Percentiles rank a stretch among this genome's conserved stretches.
Conservation (phyloP, 2,797 vertebrate genomes). For the Platyrinchus mystaceus region DNA sequence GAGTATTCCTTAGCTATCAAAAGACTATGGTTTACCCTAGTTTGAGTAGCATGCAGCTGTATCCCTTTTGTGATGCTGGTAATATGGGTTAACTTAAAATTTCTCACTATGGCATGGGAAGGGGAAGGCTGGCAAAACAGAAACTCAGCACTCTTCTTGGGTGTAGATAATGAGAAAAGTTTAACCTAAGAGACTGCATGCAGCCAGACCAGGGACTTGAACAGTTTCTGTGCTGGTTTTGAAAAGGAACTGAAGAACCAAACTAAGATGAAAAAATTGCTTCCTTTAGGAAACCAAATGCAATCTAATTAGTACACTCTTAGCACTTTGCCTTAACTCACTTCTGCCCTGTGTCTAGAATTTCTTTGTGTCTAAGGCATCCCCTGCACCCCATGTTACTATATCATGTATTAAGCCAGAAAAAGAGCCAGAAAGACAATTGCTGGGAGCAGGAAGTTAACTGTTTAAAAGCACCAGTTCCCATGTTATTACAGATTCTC, state of each 20-base stretch:
- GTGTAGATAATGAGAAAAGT: neutral
- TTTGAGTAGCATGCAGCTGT: neutral
- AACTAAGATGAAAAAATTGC: neutral
- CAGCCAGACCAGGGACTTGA: neutral
- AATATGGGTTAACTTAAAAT: neutral
- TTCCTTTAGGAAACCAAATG: neutral
- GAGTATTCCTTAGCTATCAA: neutral
- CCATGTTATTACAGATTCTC: neutral
- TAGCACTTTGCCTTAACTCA: neutral
- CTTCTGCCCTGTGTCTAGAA: neutral
- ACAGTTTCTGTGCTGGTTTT: neutral
- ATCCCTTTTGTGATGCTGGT: neutral
- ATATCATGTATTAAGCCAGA: neutral
- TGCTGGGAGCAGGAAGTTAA: neutral
- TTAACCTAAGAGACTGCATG: neutral
- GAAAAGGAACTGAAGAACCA: neutral
- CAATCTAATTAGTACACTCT: neutral
- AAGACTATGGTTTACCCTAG: neutral
- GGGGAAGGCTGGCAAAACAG: neutral
- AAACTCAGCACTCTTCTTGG: neutral
- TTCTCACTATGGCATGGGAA: neutral
- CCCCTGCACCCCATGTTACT: neutral
- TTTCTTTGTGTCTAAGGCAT: neutral
- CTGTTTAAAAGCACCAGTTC: neutral
- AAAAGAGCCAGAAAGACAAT: neutral